Percentiles rank a stretch among this genome's conserved stretches.
These are phyloP conservation scores for Caenorhabditis brenneri DNA, from an alignment of 1,140 invertebrate genomes.

Conservation along the genomic window DNA sequence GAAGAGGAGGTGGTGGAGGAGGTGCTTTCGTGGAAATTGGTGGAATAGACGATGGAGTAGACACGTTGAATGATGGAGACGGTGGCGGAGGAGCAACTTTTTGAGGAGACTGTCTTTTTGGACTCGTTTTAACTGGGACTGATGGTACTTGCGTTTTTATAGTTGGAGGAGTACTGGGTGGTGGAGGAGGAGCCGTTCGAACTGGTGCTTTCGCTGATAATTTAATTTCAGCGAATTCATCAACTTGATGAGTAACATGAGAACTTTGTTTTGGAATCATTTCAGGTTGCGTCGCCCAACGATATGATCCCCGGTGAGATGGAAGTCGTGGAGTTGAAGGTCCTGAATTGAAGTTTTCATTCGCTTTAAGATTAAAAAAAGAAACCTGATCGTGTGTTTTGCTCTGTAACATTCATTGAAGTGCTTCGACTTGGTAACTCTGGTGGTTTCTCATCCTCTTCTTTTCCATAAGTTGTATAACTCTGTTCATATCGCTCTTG, in stretches of 20 bases:
- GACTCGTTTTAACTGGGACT: background rate
- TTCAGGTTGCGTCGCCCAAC: background rate
- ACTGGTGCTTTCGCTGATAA: background rate
- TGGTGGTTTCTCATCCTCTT: background rate
- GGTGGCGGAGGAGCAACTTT: background rate
- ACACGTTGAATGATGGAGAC: background rate
- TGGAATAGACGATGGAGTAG: background rate
- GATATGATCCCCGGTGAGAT: conserved; percentile 1
- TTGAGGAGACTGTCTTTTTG: background rate
- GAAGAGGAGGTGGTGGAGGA: background rate
- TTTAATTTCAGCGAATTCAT: background rate
- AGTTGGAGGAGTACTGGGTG: background rate
- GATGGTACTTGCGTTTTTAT: background rate
- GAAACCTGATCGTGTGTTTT: background rate
- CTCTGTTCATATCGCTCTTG: background rate
- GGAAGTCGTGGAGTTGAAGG: background rate
- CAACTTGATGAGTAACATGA: background rate
- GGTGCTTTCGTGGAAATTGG: background rate
- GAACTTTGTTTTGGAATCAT: background rate
- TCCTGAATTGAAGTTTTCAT: background rate
- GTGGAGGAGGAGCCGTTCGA: background rate
- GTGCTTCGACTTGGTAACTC: conserved; percentile 14
- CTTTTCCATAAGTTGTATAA: background rate
- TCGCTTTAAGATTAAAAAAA: background rate
- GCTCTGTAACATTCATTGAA: background rate